These are phyloP conservation scores for Blennius ocellaris DNA, from an alignment of 2,113 vertebrate species.

Conservation along the genomic window DNA sequence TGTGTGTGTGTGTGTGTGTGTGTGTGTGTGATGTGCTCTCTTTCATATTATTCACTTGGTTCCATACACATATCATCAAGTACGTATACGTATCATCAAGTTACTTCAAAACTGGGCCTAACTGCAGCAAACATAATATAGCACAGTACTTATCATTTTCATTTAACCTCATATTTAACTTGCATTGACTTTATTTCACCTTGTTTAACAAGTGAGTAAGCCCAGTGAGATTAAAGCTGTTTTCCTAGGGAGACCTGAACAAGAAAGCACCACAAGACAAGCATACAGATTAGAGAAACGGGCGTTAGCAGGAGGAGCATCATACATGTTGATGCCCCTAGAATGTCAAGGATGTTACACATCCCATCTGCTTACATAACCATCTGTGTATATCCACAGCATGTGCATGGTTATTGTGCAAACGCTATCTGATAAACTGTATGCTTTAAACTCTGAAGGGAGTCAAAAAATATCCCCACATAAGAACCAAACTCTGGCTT, in stretches of 20 bases:
- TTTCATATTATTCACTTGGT: conserved; percentile 8
- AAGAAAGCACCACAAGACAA: conserved; percentile 3
- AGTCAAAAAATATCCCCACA: background rate
- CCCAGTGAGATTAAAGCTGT: conserved; percentile 44
- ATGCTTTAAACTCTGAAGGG: background rate
- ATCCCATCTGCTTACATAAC: background rate
- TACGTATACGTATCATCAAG: conserved; percentile 3
- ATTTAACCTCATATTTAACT: conserved; percentile 53
- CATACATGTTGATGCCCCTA: background rate
- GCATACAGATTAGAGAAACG: conserved; percentile 40
- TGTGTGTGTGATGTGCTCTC: background rate
- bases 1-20: too few relatives aligned
- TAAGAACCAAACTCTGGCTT: background rate
- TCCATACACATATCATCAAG: conserved; percentile 2
- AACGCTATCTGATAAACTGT: background rate
- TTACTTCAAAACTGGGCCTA: conserved; percentile 9
- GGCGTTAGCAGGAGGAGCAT: conserved; percentile 7
- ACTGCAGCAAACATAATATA: conserved; percentile 5
- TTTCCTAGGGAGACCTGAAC: conserved; percentile 36
- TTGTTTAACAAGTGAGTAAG: conserved; percentile 42
- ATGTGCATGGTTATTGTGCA: background rate
- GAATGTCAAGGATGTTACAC: background rate
- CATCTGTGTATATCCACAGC: background rate
- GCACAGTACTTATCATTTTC: conserved; percentile 30
- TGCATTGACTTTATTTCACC: conserved; percentile 58